Evolutionary conservation across 2,113 vertebrate species (phyloP), one percentile per base, ranked within the genome.

Genomic region (Poecilia latipinna): DNA sequence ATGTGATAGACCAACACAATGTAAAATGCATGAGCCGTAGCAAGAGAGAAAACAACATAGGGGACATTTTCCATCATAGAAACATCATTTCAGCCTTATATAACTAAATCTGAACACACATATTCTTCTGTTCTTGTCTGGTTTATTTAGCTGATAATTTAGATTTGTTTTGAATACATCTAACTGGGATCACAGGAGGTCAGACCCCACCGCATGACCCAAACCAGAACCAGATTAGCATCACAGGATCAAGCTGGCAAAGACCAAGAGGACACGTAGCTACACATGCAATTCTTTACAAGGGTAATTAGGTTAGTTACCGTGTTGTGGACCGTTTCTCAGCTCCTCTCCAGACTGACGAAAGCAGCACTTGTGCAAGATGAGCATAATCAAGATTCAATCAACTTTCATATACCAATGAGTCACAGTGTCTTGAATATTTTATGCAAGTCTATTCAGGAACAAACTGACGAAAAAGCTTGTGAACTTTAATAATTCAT

Each of bases 401-500:
- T 3, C 13, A 68, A 12, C 28, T n/a, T 39, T 35, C 64, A 51
- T 28, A 13, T 31, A 31, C 39, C 15, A 51, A 44, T 48, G 39
- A 15, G 28, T n/a, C 1, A 1, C 15, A 17, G 65, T 73, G 54
- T 39, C 65, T 77, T 61, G 44, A 67, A 33, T 57, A 32, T 57
- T 66, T 68, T 62, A 1, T n/a, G 5, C 51, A 8, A 0, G 57
- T 65, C 57, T 28, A 28, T 61, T 75, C 8, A 32, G 68, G 71
- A 32, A 7, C n/a, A 24, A n/a, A 4, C 42, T 31, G 32, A 80
- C 78, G 60, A 51, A 51, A 51, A 51, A 51, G 72, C 57, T 75
- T 31, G 75, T 78, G 70, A 87, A 81, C 74, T 85, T 68, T 65
- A 77, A 88, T 74, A 75, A 76, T 77, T 79, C 65, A 57, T 74